Conservation (phyloP, 92 coral and sea anemone genomes). For the Porites rus region DNA sequence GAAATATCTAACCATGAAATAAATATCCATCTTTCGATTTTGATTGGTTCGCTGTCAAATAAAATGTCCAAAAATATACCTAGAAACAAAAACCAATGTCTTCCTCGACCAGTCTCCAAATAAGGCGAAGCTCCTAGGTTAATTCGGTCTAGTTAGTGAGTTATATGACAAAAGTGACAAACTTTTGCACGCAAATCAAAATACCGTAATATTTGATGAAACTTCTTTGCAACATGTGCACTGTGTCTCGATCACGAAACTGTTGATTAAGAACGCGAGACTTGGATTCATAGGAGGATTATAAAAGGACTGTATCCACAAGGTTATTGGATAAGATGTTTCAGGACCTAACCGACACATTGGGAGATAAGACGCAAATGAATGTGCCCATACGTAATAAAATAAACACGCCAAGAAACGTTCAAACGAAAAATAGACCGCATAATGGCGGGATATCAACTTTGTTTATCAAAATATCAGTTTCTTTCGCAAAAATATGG, state of each 20-base stretch:
- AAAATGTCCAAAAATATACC: constrained; percentile 51
- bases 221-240: constrained; percentile 56
- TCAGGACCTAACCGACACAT: constrained; percentile 14
- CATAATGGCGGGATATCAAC: constrained; percentile 15
- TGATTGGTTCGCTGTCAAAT: constrained; percentile 27
- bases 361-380: constrained; percentile 7
- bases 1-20: not conserved
- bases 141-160: constrained; percentile 4
- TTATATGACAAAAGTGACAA: not conserved
- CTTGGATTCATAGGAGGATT: not conserved
- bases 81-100: constrained; percentile 90
- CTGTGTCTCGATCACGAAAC: constrained; percentile 9
- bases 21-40: not conserved
- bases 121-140: constrained; percentile 72
- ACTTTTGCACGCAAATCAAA: not conserved
- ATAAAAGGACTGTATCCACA: constrained; percentile 6
- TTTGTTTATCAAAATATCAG: not conserved
- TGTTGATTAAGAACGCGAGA: constrained; percentile 1
- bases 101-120: constrained; percentile 82
- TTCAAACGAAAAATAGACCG: not conserved
- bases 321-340: not conserved
- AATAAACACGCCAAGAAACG: not conserved
- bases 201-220: constrained; percentile 90
- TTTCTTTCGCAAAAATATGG: not conserved
- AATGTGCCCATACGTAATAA: constrained; percentile 9